A percentile compares a stretch with the other conserved stretches of the same genome.
phyloP scores from a whole-genome alignment of 2,113 vertebrate genomes.

The Xenopus tropicalis region UCB_Xtro_10.0 CM004443.2:178541001-178541500 shows the following conservation, averaged over 20 bases:
- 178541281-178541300: no score
- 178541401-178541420: no score
- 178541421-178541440: no score
- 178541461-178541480: no score
- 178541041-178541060: constrained; percentile 54
- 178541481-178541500: no score
- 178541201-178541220: constrained; percentile 53
- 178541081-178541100: constrained; percentile 55
- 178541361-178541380: no score
- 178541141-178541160: constrained; percentile 55
- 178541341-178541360: no score
- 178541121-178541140: constrained; percentile 55
- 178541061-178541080: constrained; percentile 62
- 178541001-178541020: constrained; percentile 33
- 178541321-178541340: no score
- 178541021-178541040: constrained; percentile 64
- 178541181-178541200: constrained; percentile 54
- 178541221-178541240: constrained; percentile 37
- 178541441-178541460: no score
- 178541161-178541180: constrained; percentile 59
- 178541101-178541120: constrained; percentile 58
- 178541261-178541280: constrained; percentile 11
- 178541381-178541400: no score
- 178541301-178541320: no score
- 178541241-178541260: constrained; percentile 9